phyloP scores from a whole-genome alignment of 2,888 invertebrate genomes.

The Zele albiditarsus region DNA sequence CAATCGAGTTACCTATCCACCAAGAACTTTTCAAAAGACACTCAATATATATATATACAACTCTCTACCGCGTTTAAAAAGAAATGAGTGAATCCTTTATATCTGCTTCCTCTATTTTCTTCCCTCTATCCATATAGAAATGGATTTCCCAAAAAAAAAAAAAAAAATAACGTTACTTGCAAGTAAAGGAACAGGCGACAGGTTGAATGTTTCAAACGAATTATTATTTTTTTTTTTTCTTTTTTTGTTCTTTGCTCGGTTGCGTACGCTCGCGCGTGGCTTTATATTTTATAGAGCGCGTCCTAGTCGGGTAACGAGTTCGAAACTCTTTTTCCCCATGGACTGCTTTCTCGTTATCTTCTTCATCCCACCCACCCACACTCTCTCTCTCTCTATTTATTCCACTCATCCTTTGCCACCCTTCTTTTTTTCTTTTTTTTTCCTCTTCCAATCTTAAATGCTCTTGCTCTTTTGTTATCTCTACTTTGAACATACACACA shows the following conservation, averaged over 20 bases:
- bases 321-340: slow-evolving; percentile 52
- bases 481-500: background rate
- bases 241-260: slow-evolving; percentile 25
- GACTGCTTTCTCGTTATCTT: slow-evolving; percentile 53
- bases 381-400: slow-evolving; percentile 19
- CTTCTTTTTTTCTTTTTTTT: slow-evolving; percentile 25
- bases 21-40: background rate
- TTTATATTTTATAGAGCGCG: slow-evolving; percentile 23
- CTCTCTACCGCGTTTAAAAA: background rate
- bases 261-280: slow-evolving; percentile 21
- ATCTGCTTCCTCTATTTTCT: background rate
- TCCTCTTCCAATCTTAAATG: slow-evolving; percentile 23
- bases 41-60: background rate
- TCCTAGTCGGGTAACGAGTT: slow-evolving; percentile 50
- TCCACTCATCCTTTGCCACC: slow-evolving; percentile 21
- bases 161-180: background rate
- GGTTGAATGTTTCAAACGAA: slow-evolving; percentile 39
- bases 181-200: slow-evolving; percentile 34
- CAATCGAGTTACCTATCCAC: slow-evolving; percentile 3
- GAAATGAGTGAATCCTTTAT: background rate
- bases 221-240: slow-evolving; percentile 19
- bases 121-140: slow-evolving; percentile 21
- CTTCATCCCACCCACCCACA: slow-evolving; percentile 30
- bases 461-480: slow-evolving; percentile 14
- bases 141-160: slow-evolving; percentile 25